Percentiles rank a stretch among this genome's conserved stretches.
phyloP scores from a whole-genome alignment of 1,140 invertebrate genomes.

The Aphaenogaster floridana region DNA sequence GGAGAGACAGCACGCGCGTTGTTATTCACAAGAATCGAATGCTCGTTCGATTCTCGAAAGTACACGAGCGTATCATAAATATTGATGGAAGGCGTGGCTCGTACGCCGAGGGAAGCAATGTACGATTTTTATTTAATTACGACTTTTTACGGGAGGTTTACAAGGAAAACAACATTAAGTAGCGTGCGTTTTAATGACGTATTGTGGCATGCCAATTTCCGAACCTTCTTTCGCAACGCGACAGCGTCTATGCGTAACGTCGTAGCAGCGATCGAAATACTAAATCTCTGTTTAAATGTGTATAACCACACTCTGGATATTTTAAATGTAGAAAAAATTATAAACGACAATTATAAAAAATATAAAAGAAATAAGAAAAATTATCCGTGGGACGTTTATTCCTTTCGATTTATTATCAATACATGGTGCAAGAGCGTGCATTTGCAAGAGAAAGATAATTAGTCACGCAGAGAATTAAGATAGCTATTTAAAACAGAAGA shows the following conservation, averaged over 20 bases:
- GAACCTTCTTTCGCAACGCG: neutral
- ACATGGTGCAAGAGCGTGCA: constrained; percentile 5
- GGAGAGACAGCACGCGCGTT: constrained; percentile 3
- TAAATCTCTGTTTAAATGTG: neutral
- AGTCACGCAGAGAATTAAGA: constrained; percentile 16
- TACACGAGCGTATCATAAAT: neutral
- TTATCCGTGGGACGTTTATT: neutral
- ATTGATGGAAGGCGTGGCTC: constrained; percentile 32
- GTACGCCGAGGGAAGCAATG: neutral
- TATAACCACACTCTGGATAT: neutral
- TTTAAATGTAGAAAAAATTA: neutral
- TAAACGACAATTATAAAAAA: neutral
- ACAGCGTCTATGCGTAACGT: no score
- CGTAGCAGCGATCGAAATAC: neutral
- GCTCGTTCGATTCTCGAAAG: constrained; percentile 29
- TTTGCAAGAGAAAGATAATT: constrained; percentile 10
- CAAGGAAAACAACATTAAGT: neutral
- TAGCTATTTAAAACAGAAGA: neutral
- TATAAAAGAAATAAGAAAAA: neutral
- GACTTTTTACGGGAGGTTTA: neutral
- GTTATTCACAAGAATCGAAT: constrained; percentile 15
- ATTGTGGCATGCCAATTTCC: neutral
- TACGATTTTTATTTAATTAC: neutral
- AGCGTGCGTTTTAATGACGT: neutral
- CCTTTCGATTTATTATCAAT: constrained; percentile 1